Base-by-base conservation (phyloP, 2,888 invertebrate genomes). In the Acronicta aceris region DNA sequence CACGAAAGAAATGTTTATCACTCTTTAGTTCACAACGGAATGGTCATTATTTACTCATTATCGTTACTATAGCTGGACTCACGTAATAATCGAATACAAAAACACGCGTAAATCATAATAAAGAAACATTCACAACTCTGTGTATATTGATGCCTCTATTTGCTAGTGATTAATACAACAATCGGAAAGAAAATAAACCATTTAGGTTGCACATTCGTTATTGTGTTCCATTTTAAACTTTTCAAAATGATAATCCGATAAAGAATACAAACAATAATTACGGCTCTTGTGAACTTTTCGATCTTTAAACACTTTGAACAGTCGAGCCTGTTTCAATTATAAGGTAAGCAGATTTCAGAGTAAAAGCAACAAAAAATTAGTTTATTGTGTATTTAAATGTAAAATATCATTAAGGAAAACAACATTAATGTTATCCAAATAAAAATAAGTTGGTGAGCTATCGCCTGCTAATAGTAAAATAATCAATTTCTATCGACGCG, bases 11-110 rank as follows among this genome's bases (percentile, higher is more conserved):
- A 71, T 73, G 65, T 73, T 79, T 78, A 75, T 63, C 71, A 76
- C 59, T 63, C 60, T 59, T 61, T 60, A 70, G 64, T 63, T 71
- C 66, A 65, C 64, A 57, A 51, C 59, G 56, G 47, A 79, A 74
- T 65, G 74, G 74, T 79, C 78, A 79, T 79, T 79, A 79, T 77
- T 76, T 77, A 76, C 71, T 78, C 79, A 78, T 79, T 79, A 79
- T 74, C 74, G 71, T 77, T 63, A 74, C 65, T 60, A 66, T 57
- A 64, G 64, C 56, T 64, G 70, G 53, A 56, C 69, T 64, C 65
- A 64, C 70, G 65, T 66, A 68, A 78, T 64, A 68, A 78, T 64
- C 51, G 40, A 45, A 71, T 62, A 67, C 65, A 72, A 72, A 78
- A 68, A 72, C 61, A 66, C 59, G 60, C 63, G 56, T 58, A 65